Conservation (phyloP, 2,888 invertebrate genomes). For the Tachina grossa region DNA sequence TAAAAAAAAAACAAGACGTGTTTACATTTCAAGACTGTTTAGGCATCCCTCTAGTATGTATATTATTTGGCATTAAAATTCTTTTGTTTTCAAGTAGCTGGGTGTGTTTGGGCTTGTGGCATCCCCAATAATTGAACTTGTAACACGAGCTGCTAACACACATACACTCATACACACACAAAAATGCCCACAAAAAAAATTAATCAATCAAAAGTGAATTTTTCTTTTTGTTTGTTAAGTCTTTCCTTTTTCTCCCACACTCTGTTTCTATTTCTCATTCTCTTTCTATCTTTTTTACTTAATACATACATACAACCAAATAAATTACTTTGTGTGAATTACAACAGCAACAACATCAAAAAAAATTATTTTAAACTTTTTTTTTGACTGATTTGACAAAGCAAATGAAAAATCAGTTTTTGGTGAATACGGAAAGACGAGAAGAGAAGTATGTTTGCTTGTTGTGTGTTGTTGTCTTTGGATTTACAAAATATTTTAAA, state of each 20-base stretch:
- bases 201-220: slow-evolving; percentile 69
- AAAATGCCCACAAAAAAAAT: slow-evolving; percentile 17
- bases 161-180: too few relatives aligned
- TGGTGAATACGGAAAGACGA: not conserved
- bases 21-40: too few relatives aligned
- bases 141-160: not conserved
- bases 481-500: not conserved
- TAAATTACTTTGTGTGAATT: slow-evolving; percentile 47
- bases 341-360: slow-evolving; percentile 1
- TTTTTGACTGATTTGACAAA: not conserved
- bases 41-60: too few relatives aligned
- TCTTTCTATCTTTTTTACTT: not conserved
- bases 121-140: not conserved
- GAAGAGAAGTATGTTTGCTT: not conserved
- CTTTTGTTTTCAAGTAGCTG: slow-evolving; percentile 21
- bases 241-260: not conserved
- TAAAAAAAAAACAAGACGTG: too few relatives aligned
- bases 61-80: slow-evolving; percentile 46
- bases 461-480: slow-evolving; percentile 14
- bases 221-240: slow-evolving; percentile 23
- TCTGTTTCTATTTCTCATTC: too few relatives aligned
- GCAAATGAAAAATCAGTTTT: not conserved
- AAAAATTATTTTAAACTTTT: not conserved
- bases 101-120: not conserved
- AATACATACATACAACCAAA: not conserved